Evolutionary conservation across 1,140 invertebrate species (phyloP), one percentile per base, ranked within the genome.

Genomic region (Holotrichia oblita): DNA sequence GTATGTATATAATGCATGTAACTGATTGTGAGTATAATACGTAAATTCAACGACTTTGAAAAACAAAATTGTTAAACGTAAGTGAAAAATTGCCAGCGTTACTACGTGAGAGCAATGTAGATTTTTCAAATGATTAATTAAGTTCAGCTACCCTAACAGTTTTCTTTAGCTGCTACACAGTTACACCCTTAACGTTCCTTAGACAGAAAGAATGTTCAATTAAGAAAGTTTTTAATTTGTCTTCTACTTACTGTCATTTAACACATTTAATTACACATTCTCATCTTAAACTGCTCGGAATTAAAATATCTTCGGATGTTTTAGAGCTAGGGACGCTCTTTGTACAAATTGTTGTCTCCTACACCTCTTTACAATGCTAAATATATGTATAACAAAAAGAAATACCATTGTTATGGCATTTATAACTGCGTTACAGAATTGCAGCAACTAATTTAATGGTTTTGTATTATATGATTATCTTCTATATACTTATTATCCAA

Each of bases 191-290:
- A 44, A 41, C 73, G 6, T 17, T 34, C 40, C 40, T 41, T 40
- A 41, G 27, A 74, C 34, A 40, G 73, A 74, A 74, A 44, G 73
- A 74, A 74, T 74, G 73, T 74, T 40, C 73, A 74, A 74, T 74
- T 74, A 74, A 74, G 40, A 74, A 74, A 74, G 34, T 74, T 74
- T 74, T 40, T 44, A 74, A 74, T 74, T 41, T 74, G 73, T 74
- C 73, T 74, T 34, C 73, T 42, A 74, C 73, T 74, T 40, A 44
- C 73, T 74, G 73, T 74, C 73, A 74, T 44, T 74, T 74, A 42
- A 41, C 73, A 14, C 14, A 20, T 74, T 74, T 74, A 74, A 74
- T 74, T 74, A 74, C 40, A 41, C 61, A 74, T 74, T 74, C 41
- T 41, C 40, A 17, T 40, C 40, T 74, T 74, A 44, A 20, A 41